Percentiles rank a stretch among this genome's conserved stretches.
Evolutionary conservation across 2,113 vertebrate species (phyloP).

Genomic region (Poecile atricapillus): DNA sequence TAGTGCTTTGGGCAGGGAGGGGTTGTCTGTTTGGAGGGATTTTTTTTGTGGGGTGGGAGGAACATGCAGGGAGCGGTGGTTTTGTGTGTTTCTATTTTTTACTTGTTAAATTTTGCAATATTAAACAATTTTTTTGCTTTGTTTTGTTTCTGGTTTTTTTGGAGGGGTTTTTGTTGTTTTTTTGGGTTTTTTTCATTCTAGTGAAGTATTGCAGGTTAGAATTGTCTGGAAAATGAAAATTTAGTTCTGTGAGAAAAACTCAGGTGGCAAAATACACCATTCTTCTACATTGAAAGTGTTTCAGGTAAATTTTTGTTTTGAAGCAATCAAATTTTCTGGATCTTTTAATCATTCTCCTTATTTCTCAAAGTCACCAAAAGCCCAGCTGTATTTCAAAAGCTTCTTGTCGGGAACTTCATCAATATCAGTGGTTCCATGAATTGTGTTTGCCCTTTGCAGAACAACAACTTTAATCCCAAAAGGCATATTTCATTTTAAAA

Average conservation of each 20-base stretch:
- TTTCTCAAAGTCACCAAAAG: neutral
- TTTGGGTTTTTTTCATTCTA: neutral
- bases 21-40: rapidly evolving
- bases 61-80: rapidly evolving
- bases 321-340: neutral
- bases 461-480: neutral
- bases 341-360: neutral
- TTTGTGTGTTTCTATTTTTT: neutral
- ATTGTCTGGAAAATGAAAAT: neutral
- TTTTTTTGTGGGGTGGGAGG: rapidly evolving
- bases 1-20: neutral
- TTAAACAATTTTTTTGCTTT: neutral
- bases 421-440: neutral
- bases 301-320: neutral
- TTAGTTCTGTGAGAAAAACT: neutral
- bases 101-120: neutral
- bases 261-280: neutral
- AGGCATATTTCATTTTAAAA: neutral
- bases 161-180: too few relatives aligned
- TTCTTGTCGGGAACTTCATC: neutral
- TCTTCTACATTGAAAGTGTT: neutral
- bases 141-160: too few relatives aligned
- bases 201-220: neutral
- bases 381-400: neutral
- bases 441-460: neutral